Conservation (phyloP, 2,888 invertebrate genomes). For the Zele albiditarsus region DNA sequence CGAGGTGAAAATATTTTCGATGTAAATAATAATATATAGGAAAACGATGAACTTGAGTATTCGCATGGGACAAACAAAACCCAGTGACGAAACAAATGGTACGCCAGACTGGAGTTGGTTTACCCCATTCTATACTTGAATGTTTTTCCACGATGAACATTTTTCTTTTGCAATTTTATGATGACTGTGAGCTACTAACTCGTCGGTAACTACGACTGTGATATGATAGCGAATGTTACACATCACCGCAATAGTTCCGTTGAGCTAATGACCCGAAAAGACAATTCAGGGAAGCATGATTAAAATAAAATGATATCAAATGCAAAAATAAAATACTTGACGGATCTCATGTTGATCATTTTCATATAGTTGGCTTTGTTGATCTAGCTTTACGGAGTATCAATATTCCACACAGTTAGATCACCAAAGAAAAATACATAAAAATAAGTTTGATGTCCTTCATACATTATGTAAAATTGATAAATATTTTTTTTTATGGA, state of each 20-base stretch:
- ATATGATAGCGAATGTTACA: constrained; percentile 66
- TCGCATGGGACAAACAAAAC: constrained; percentile 67
- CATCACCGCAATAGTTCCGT: constrained; percentile 70
- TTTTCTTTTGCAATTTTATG: constrained; percentile 26
- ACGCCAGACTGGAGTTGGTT: constrained; percentile 63
- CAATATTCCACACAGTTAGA: constrained; percentile 73
- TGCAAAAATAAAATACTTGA: neutral
- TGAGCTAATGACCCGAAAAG: constrained; percentile 55
- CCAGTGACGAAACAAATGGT: constrained; percentile 65
- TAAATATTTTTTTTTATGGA: neutral
- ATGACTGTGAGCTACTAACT: constrained; percentile 54
- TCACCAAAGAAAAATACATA: constrained; percentile 76
- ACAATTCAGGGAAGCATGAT: neutral
- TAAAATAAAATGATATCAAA: constrained; percentile 2
- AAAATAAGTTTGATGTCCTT: constrained; percentile 20
- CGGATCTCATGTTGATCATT: constrained; percentile 52
- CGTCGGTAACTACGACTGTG: constrained; percentile 72
- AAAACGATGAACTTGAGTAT: constrained; percentile 55
- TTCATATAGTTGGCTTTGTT: constrained; percentile 67
- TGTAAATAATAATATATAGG: neutral
- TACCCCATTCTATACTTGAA: constrained; percentile 62
- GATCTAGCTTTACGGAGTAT: constrained; percentile 73
- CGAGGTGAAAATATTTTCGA: constrained; percentile 79
- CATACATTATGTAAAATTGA: too few relatives aligned
- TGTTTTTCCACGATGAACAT: neutral